phyloP scores from a whole-genome alignment of 1,140 invertebrate species.

The Pseudachorutes palmiensis region DNA sequence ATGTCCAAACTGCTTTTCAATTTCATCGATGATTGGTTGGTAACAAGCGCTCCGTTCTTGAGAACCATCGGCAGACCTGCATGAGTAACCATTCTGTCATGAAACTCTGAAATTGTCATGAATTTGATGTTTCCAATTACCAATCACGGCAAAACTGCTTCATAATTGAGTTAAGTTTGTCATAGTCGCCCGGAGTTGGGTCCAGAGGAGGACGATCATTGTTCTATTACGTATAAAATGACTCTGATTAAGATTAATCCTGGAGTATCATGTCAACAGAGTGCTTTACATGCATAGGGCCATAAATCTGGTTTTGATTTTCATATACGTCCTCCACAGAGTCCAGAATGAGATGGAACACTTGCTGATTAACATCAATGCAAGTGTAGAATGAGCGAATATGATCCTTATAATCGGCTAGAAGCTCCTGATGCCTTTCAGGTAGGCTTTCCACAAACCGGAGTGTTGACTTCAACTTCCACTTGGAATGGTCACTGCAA shows the following conservation, averaged over 20 bases:
- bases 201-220: background rate
- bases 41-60: slow-evolving; percentile 80
- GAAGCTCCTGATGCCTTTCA: slow-evolving; percentile 61
- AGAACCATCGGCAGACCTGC: slow-evolving; percentile 76
- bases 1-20: slow-evolving; percentile 58
- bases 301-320: slow-evolving; percentile 53
- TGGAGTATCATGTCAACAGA: background rate
- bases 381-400: slow-evolving; percentile 64
- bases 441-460: slow-evolving; percentile 66
- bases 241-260: background rate
- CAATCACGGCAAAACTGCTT: slow-evolving; percentile 94
- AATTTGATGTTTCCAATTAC: too few relatives aligned
- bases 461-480: slow-evolving; percentile 61
- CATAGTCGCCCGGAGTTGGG: slow-evolving; percentile 51
- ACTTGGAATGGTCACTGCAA: slow-evolving; percentile 43
- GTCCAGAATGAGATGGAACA: slow-evolving; percentile 73
- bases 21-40: slow-evolving; percentile 77
- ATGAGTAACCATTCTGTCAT: too few relatives aligned
- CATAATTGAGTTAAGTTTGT: slow-evolving; percentile 83
- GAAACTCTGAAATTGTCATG: too few relatives aligned
- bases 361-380: slow-evolving; percentile 72
- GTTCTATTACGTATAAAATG: background rate
- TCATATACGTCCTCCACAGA: slow-evolving; percentile 77
- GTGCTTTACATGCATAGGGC: slow-evolving; percentile 44
- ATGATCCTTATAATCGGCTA: slow-evolving; percentile 67